Evolutionary conservation across 2,888 invertebrate genomes (phyloP).

Genomic region (Athetis lepigone): DNA sequence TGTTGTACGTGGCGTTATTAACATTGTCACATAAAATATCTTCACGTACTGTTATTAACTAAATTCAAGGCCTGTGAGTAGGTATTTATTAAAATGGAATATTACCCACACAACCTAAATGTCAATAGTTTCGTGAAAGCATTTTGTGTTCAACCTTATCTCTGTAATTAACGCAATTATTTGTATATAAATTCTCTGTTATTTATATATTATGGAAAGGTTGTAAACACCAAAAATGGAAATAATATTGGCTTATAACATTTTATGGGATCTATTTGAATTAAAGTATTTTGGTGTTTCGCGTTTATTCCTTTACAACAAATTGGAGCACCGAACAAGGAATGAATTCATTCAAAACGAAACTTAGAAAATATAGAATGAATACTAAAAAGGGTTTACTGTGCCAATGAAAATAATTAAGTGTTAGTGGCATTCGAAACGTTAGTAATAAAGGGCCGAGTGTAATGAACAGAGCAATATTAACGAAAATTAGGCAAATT

Average conservation of each 20-base stretch:
- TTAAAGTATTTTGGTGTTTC: not conserved
- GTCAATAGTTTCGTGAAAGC: not conserved
- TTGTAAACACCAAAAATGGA: no score
- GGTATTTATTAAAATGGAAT: not conserved
- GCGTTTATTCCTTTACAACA: not conserved
- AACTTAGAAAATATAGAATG: slow-evolving; percentile 49
- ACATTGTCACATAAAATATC: slow-evolving; percentile 29
- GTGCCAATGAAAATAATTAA: slow-evolving; percentile 71
- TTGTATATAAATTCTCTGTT: not conserved
- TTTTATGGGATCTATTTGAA: not conserved
- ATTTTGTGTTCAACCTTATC: not conserved
- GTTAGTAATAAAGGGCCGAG: slow-evolving; percentile 72
- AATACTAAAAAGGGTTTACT: slow-evolving; percentile 58
- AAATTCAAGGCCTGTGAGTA: slow-evolving; percentile 10
- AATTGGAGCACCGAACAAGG: slow-evolving; percentile 16
- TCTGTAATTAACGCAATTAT: not conserved
- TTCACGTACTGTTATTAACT: not conserved
- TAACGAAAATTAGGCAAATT: slow-evolving; percentile 78
- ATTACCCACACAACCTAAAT: slow-evolving; percentile 4
- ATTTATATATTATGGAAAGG: not conserved
- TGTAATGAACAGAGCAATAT: slow-evolving; percentile 77
- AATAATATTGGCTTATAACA: no score
- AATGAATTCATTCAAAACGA: slow-evolving; percentile 49
- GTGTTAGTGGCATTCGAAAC: slow-evolving; percentile 73
- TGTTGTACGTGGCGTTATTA: slow-evolving; percentile 65